Evolutionary conservation across 2,113 vertebrate species (phyloP), one percentile per base, ranked within the genome.

Genomic region (Rhynchomys soricoides): DNA sequence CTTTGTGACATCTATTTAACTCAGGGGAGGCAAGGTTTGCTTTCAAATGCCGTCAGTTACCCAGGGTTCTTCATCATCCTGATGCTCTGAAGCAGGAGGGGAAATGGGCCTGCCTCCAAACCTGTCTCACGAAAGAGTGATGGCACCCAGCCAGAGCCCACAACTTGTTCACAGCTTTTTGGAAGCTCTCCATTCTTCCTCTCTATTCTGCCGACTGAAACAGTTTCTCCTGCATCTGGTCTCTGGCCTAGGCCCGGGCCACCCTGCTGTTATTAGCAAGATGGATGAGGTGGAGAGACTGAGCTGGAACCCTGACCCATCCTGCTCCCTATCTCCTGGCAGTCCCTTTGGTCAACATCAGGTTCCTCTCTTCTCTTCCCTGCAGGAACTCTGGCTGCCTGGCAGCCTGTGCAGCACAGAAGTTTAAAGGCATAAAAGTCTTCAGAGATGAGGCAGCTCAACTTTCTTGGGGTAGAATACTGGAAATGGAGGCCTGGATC

Each of bases 171-270:
- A 55, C 17, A 5, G 96, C 88, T 93, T 82, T 96, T 94, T 95
- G 81, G 96, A 93, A 96, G 75, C 43, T 88, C 92, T 90, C 45
- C 86, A 91, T 97, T 97, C 92, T 96, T 94, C 81, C 92, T 94
- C 83, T 91, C 92, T 95, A 57, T 73, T 95, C 68, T 81, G 93
- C 0, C 6, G 86, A 81, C 95, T 92, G 75, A 96, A 86, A 92
- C 85, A 66, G 92, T 92, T 94, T 73, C 94, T 95, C 78, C 52
- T 86, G 22, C 92, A 92, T 92, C 92, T 96, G 96, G 90, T 82
- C 92, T 78, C 91, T 97, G 95, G 95, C 89, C 62, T 68, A 2
- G 9, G 55, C 91, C 89, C 48, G 73, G 81, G 83, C 78, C 87
- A 71, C 64, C 64, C 87, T 43, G 37, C 75, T 85, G 66, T 91